Evolutionary conservation across 2,113 vertebrate species (phyloP).

Genomic region (Prietella phreatophila): DNA sequence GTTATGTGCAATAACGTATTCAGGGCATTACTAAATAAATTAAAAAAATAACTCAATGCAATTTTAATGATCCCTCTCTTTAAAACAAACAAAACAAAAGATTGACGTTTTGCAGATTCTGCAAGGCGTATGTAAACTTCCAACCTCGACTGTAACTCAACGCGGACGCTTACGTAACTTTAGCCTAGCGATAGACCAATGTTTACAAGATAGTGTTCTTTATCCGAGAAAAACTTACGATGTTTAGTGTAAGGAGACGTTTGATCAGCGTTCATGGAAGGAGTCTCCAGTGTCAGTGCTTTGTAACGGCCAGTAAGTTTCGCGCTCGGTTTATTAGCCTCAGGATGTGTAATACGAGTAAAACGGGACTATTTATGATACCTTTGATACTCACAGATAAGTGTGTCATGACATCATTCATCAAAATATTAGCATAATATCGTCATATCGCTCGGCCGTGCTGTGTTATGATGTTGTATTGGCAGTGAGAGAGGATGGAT

Average conservation of each 20-base stretch:
- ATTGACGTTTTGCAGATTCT: no score
- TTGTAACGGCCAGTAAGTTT: background rate
- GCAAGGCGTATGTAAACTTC: no score
- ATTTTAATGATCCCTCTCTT: no score
- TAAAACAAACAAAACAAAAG: background rate
- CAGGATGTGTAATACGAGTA: background rate
- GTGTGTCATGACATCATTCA: background rate
- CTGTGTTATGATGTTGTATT: conserved; percentile 35
- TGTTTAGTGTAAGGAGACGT: background rate
- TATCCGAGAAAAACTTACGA: background rate
- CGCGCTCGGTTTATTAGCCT: background rate
- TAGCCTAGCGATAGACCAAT: background rate
- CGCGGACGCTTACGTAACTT: background rate
- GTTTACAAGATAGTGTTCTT: background rate
- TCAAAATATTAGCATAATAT: background rate
- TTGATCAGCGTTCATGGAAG: background rate
- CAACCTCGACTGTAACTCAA: background rate
- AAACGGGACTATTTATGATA: background rate
- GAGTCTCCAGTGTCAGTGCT: background rate
- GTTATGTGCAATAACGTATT: no score
- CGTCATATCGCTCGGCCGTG: background rate
- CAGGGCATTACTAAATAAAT: no score
- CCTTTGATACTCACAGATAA: background rate
- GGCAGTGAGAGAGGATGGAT: conserved; percentile 38
- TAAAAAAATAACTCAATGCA: no score